Evolutionary conservation across 2,113 vertebrate species (phyloP), one percentile per base, ranked within the genome.

Genomic region (Siniperca knerii): DNA sequence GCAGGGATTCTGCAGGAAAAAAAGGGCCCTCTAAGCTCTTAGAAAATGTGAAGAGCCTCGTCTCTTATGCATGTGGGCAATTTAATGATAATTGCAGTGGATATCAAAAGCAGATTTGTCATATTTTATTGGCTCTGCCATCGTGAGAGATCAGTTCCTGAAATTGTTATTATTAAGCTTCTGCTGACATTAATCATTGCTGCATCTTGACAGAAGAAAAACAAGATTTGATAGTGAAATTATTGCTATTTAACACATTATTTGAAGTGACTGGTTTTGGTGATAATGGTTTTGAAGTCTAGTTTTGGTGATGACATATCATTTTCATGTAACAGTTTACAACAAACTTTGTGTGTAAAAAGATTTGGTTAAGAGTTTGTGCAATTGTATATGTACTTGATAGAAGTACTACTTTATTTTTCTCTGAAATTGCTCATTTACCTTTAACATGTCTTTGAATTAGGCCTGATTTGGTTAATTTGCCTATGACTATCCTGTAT

Each of bases 51-150:
- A 85, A 77, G 29, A 37, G 79, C 6, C 52, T 79, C 60, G 18
- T 73, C 50, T 74, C 69, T 66, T 52, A 35, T 18, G 48, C 48
- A n/a, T 33, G 73, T 15, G 70, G 4, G 72, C 71, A 52, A 77
- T 67, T 76, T 65, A 73, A 82, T 72, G 84, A 61, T 9, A 81
- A 84, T 61, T 65, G 58, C 69, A 20, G 57, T 21, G 50, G 69
- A 80, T 64, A 82, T 88, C 77, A 79, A 80, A 90, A 71, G 25
- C 46, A 23, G 50, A 84, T 83, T 65, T 25, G 72, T 86, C 87
- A 74, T 77, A 44, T 87, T 86, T 85, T 79, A 90, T 80, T 71
- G 77, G 65, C 77, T 29, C 67, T 55, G 76, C 25, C 68, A 70
- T 46, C 15, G 58, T 54, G 64, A 75, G 50, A 81, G 58, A 90